phyloP scores from a whole-genome alignment of 2,797 vertebrate species.

The Trichosurus vulpecula region DNA sequence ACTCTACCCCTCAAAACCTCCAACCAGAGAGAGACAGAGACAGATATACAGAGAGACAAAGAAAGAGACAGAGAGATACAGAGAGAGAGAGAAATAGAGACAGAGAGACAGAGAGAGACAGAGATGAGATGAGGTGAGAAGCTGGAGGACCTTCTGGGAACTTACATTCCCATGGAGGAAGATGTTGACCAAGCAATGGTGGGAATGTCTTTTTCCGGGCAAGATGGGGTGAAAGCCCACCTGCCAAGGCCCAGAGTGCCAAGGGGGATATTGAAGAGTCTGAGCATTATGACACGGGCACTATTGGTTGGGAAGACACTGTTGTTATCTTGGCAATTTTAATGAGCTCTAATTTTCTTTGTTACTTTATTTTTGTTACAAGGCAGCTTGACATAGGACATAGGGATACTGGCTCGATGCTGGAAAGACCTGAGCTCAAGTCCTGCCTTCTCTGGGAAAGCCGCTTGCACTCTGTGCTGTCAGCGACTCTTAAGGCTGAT shows the following conservation, averaged over 20 bases:
- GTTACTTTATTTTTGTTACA: background rate
- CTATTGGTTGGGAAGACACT: background rate
- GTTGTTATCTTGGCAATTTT: background rate
- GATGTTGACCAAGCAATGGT: background rate
- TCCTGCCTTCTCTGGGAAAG: background rate
- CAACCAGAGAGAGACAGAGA: background rate
- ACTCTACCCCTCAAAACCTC: background rate
- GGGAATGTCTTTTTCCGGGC: background rate
- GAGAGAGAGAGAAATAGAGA: no score
- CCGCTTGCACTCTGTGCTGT: background rate
- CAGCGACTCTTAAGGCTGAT: background rate
- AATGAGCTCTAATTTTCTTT: background rate
- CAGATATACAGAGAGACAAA: no score
- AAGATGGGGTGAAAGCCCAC: background rate
- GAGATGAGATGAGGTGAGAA: background rate
- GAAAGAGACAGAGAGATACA: no score
- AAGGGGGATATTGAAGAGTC: background rate
- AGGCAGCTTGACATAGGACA: background rate
- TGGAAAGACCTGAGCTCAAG: background rate
- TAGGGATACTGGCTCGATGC: background rate
- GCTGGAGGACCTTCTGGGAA: background rate
- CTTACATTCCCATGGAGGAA: background rate
- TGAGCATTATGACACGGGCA: background rate
- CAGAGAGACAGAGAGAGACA: no score
- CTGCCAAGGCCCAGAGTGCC: background rate